Evolutionary conservation across 2,797 vertebrate genomes (phyloP).

Genomic region (Zenarchopterus dispar): DNA sequence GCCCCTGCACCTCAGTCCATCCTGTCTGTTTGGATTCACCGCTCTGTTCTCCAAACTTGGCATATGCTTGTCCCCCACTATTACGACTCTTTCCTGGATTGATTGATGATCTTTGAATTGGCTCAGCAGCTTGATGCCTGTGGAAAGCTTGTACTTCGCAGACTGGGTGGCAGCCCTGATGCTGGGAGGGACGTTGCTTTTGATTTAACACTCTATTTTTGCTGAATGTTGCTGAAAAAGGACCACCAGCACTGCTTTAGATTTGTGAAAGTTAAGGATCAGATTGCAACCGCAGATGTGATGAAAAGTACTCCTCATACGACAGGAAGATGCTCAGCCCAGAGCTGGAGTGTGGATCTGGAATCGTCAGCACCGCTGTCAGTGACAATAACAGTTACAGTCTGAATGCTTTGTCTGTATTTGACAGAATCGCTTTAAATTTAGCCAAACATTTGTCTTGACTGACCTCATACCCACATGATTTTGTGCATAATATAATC

Average conservation of each 20-base stretch:
- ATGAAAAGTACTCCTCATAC: too few relatives aligned
- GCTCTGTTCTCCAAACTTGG: neutral
- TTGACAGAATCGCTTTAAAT: neutral
- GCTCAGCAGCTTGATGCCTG: constrained; percentile 5
- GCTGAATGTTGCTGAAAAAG: constrained; percentile 18
- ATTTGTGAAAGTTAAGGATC: neutral
- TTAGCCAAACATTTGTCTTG: neutral
- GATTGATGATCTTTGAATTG: constrained; percentile 20
- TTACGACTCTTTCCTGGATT: neutral
- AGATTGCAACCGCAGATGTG: too few relatives aligned
- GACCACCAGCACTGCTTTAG: constrained; percentile 36
- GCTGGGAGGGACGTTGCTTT: constrained; percentile 30
- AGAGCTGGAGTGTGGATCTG: neutral
- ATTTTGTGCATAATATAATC: neutral
- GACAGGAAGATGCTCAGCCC: neutral
- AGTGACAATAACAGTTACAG: neutral
- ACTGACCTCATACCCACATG: neutral
- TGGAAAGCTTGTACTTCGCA: neutral
- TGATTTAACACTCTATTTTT: constrained; percentile 31
- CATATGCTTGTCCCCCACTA: neutral
- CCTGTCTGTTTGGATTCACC: constrained; percentile 18
- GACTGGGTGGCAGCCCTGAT: constrained; percentile 33
- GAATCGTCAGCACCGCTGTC: neutral
- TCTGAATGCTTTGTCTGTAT: neutral
- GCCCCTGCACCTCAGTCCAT: too few relatives aligned